phyloP scores from a whole-genome alignment of 2,888 invertebrate genomes.

The Odontomyia ornata region DNA sequence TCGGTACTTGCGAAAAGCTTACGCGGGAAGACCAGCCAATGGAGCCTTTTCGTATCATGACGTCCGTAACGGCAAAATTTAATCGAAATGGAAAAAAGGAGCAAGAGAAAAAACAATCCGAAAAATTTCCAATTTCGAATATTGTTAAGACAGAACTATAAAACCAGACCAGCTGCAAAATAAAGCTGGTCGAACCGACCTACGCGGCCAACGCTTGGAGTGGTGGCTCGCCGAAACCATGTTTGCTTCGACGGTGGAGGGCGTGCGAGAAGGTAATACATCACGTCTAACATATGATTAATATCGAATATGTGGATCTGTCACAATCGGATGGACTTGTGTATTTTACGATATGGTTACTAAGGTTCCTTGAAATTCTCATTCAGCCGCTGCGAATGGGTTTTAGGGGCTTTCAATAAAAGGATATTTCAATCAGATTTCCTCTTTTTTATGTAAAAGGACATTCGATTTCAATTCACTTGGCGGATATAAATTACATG shows the following conservation, averaged over 20 bases:
- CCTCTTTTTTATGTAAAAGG: not conserved
- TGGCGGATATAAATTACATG: constrained; percentile 23
- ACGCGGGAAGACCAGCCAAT: not conserved
- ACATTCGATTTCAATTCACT: constrained; percentile 30
- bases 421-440: constrained; percentile 37
- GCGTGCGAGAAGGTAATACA: constrained; percentile 14
- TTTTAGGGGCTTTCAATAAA: constrained; percentile 34
- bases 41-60: not conserved
- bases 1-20: not conserved
- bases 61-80: constrained; percentile 1
- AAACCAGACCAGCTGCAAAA: constrained; percentile 10
- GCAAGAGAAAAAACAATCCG: constrained; percentile 17
- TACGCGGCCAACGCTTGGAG: too few relatives aligned
- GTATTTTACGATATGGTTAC: constrained; percentile 26
- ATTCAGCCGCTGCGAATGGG: not conserved
- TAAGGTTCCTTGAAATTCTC: constrained; percentile 9
- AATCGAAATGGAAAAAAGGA: not conserved
- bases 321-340: constrained; percentile 35
- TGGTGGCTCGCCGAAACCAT: not conserved
- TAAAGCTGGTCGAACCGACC: not conserved
- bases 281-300: constrained; percentile 38
- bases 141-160: constrained; percentile 33
- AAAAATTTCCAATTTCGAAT: constrained; percentile 41
- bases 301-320: constrained; percentile 40
- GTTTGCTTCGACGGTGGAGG: not conserved